A percentile compares a stretch with the other conserved stretches of the same genome.
These are phyloP conservation scores for Xiphophorus couchianus DNA, from an alignment of 2,113 vertebrate species.

Conservation along the genomic window DNA sequence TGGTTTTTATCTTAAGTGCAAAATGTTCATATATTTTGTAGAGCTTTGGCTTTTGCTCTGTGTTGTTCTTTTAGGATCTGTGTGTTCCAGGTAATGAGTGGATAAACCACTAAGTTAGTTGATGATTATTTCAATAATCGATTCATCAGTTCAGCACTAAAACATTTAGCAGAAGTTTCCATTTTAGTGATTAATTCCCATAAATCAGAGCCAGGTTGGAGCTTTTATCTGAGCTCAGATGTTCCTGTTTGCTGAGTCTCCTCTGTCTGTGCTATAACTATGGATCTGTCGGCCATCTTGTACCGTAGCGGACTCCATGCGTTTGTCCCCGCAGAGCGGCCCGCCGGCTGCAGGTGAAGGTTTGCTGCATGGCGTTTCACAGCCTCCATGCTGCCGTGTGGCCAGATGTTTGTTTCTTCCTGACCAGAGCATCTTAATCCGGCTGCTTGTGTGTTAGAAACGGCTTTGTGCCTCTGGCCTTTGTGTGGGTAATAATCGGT, in stretches of 20 bases:
- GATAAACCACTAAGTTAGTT: no score
- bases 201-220: not conserved
- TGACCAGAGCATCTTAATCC: not conserved
- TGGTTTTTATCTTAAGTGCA: no score
- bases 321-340: constrained; percentile 63
- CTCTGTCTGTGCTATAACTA: not conserved
- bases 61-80: no score
- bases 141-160: no score
- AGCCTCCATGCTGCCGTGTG: not conserved
- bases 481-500: not conserved
- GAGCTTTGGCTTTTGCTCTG: no score
- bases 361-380: constrained; percentile 24
- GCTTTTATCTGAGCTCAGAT: not conserved
- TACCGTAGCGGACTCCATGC: constrained; percentile 76
- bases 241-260: not conserved
- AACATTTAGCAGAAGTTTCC: no score
- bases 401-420: not conserved
- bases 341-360: constrained; percentile 66
- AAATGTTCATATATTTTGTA: no score
- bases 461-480: not conserved
- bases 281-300: constrained; percentile 37
- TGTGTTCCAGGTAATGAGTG: no score
- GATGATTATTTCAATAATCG: no score
- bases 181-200: no score
- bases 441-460: not conserved